A percentile compares a stretch with the other conserved stretches of the same genome.
These are phyloP conservation scores for Encarsia formosa DNA, from an alignment of 2,888 invertebrate genomes.

Conservation along the genomic window DNA sequence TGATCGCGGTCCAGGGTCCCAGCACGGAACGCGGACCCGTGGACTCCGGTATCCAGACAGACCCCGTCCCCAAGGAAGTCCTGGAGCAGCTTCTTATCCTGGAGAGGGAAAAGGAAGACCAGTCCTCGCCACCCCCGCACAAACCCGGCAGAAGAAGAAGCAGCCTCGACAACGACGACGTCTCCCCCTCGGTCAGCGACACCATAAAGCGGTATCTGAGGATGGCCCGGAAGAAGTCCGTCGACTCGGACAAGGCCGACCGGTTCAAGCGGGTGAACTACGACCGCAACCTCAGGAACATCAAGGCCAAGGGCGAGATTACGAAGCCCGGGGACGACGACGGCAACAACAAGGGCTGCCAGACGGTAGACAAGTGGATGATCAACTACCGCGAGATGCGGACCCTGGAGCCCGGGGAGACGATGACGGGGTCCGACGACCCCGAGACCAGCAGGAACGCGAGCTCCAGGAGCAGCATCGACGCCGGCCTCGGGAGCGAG, in stretches of 20 bases:
- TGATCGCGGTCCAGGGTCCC: conserved; percentile 65
- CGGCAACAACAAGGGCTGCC: conserved; percentile 70
- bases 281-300: conserved; percentile 77
- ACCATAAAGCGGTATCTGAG: conserved; percentile 80
- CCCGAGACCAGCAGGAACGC: conserved; percentile 52
- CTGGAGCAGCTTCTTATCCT: conserved; percentile 54
- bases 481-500: conserved; percentile 51
- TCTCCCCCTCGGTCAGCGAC: conserved; percentile 82
- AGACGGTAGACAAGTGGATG: conserved; percentile 76
- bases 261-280: conserved; percentile 85
- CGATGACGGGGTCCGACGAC: conserved; percentile 39
- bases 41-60: conserved; percentile 62
- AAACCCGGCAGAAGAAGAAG: conserved; percentile 61
- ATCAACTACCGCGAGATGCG: conserved; percentile 55
- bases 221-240: conserved; percentile 84
- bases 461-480: conserved; percentile 56
- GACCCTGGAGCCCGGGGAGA: conserved; percentile 47
- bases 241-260: conserved; percentile 75
- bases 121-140: conserved; percentile 38
- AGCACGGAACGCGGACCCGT: conserved; percentile 54
- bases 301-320: conserved; percentile 72
- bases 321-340: conserved; percentile 76
- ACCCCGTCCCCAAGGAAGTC: conserved; percentile 58
- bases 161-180: conserved; percentile 79
- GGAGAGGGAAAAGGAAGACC: conserved; percentile 50